Base-by-base conservation (phyloP, 2,113 vertebrate genomes). In the Lepus americanus region DNA sequence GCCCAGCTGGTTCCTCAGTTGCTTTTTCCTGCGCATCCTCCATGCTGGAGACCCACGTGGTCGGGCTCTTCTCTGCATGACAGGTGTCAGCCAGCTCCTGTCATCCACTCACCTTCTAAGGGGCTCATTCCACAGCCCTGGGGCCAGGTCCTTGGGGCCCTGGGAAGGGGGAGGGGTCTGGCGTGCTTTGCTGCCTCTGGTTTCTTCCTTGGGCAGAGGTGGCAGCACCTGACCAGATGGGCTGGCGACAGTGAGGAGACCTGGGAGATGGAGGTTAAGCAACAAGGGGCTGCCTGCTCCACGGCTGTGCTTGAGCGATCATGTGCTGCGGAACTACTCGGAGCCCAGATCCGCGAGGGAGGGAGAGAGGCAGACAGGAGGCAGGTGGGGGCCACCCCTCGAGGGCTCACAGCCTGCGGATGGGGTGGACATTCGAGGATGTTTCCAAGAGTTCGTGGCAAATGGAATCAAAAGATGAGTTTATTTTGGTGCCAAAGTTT, bases 261-360 rank as follows among this genome's bases (percentile, higher is more conserved):
- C 55, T 7, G 10, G 53, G 6, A 19, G 9, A 9, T 4, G 31
- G 1, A 1, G 8, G 16, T 51, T 70, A 33, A 29, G 61, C 2
- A 64, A 2, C 16, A 9, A 29, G 16, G 29, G 44, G 13, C 44
- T 49, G 25, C 31, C 44, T 6, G 31, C n/a, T 31, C 4, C 1
- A 13, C 23, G 25, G 8, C 23, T 31, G 4, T 0, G 31, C 9
- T 36, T 49, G 17, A 49, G 22, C 17, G 5, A 0, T 36, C 12
- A 20, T 23, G 33, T 51, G 31, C 25, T 63, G 69, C 66, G 49
- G 39, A 69, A 6, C 12, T 9, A 6, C 25, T 44, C 6, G 69
- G n/a, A 11, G 27, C 10, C 20, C 9, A 13, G 1, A n/a, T 11
- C 70, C 51, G 10, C 8, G 2, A 7, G 80, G 19, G 22, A 20